Conservation (phyloP, 2,113 vertebrate species). For the Hippopotamus amphibius region DNA sequence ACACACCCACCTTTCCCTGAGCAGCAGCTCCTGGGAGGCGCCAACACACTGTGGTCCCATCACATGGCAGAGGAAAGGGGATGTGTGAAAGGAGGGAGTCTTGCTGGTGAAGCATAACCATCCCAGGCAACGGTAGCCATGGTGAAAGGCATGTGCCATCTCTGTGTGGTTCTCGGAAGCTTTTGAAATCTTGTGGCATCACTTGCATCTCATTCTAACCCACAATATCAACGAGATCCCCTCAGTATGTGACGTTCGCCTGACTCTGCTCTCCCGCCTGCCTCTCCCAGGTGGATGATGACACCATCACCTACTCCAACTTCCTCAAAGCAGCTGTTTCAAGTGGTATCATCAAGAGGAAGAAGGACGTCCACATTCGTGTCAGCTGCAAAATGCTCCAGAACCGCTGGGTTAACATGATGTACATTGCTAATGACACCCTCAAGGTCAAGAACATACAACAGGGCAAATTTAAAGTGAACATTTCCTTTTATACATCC, state of each 20-base stretch:
- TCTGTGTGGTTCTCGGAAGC: not conserved
- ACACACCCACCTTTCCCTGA: not conserved
- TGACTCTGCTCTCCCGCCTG: not conserved
- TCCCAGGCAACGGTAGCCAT: not conserved
- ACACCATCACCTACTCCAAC: slow-evolving; percentile 86
- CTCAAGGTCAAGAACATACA: slow-evolving; percentile 75
- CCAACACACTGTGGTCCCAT: not conserved
- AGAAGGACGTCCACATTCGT: slow-evolving; percentile 69
- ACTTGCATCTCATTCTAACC: not conserved
- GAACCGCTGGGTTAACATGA: slow-evolving; percentile 78
- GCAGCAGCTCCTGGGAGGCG: not conserved
- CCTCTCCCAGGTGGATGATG: slow-evolving; percentile 76
- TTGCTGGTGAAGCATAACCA: not conserved
- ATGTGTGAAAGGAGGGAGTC: not conserved
- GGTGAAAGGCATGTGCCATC: not conserved
- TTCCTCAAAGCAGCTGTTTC: slow-evolving; percentile 69
- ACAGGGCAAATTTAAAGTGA: slow-evolving; percentile 75
- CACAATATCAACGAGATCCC: not conserved
- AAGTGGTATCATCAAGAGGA: slow-evolving; percentile 63
- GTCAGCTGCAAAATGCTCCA: slow-evolving; percentile 86
- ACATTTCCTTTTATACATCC: slow-evolving; percentile 84
- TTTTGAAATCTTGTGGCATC: not conserved
- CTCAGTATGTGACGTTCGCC: not conserved
- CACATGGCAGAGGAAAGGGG: not conserved
- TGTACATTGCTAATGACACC: slow-evolving; percentile 61